A percentile compares a stretch with the other conserved stretches of the same genome.
These are phyloP conservation scores for Taxidea taxus DNA, from an alignment of 2,113 vertebrate genomes.

Conservation along the genomic window DNA sequence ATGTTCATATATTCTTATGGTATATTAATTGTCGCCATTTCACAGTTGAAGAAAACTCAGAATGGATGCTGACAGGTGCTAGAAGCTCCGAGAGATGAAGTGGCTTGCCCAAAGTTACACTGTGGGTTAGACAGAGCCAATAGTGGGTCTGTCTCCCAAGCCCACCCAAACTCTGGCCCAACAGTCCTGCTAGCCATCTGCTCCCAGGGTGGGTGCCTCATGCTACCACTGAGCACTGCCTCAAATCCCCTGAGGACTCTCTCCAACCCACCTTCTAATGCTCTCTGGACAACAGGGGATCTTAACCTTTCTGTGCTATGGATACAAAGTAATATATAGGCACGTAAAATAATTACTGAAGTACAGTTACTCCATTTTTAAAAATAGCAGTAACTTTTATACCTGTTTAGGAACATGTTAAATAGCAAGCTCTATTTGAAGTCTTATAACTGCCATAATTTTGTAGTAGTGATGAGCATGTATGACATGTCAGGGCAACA, in stretches of 20 bases:
- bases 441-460: neutral
- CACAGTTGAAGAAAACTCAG: neutral
- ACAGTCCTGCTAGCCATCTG: neutral
- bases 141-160: neutral
- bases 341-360: constrained; percentile 28
- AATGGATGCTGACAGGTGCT: neutral
- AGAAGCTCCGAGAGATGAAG: neutral
- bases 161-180: neutral
- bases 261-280: neutral
- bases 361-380: neutral
- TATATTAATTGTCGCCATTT: neutral
- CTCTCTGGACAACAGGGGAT: neutral
- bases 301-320: neutral
- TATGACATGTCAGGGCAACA: neutral
- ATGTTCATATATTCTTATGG: neutral
- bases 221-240: too few relatives aligned
- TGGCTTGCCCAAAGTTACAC: neutral
- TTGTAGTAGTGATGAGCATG: neutral
- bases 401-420: neutral
- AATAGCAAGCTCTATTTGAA: neutral
- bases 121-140: neutral
- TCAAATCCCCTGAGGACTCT: too few relatives aligned
- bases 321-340: neutral
- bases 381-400: neutral
- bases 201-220: neutral